phyloP scores from a whole-genome alignment of 2,797 vertebrate genomes.

The Ataeniobius toweri region DNA sequence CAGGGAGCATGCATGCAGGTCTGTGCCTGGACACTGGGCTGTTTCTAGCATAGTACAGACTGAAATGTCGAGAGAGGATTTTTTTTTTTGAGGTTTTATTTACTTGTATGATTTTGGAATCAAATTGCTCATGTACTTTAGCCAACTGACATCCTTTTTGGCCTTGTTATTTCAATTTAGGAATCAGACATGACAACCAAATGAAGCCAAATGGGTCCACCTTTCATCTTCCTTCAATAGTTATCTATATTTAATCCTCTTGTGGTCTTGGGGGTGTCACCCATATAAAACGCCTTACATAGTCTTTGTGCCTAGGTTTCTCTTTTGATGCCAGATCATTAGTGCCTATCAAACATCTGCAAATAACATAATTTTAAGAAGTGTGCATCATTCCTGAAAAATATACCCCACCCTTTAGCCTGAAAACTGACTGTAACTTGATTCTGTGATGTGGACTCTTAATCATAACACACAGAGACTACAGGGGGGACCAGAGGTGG shows the following conservation, averaged over 20 bases:
- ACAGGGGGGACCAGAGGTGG: conserved; percentile 22
- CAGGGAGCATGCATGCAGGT: conserved; percentile 13
- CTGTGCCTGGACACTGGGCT: background rate
- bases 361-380: conserved; percentile 25
- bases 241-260: background rate
- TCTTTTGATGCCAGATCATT: conserved; percentile 37
- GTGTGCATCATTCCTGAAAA: conserved; percentile 62
- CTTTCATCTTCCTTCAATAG: conserved; percentile 1
- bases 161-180: conserved; percentile 15
- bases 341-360: conserved; percentile 26
- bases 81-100: background rate
- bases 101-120: background rate
- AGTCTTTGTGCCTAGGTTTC: conserved; percentile 12
- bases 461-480: conserved; percentile 56
- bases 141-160: conserved; percentile 14
- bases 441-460: conserved; percentile 54
- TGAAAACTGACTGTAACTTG: conserved; percentile 65
- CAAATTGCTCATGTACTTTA: background rate
- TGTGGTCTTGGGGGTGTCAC: background rate
- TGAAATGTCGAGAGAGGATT: background rate
- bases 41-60: background rate
- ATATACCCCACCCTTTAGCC: conserved; percentile 50
- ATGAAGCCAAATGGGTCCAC: background rate
- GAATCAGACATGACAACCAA: background rate
- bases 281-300: conserved; percentile 4